Evolutionary conservation across 2,888 invertebrate genomes (phyloP), one percentile per base, ranked within the genome.

Genomic region (Dicyrtoma fusca): DNA sequence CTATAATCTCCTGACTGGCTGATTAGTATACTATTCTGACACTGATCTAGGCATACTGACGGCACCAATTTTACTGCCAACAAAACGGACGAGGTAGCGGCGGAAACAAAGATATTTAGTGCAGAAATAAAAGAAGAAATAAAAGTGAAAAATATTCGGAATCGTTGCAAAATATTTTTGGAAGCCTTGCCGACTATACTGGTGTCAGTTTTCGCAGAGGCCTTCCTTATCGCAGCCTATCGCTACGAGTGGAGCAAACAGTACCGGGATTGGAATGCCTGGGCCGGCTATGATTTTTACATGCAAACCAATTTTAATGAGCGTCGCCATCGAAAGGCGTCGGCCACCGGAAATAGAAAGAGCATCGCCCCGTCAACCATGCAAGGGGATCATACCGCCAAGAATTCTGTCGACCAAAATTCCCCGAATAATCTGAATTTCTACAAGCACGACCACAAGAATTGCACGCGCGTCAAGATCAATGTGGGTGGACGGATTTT

Each of bases 401-500:
- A 45, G 21, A 63, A 59, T 55, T 4, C 8, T n/a, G 10, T 6
- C 6, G 17, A 51, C 5, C n/a, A n/a, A 6, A 6, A 51, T 5
- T n/a, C 8, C 21, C 21, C 21, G 21, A 55, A 23, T 55, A 23
- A 55, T 23, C 11, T 26, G 2, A 26, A 19, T n/a, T 53, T 53
- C 5, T 13, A 11, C 1, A n/a, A n/a, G 4, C 75, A 75, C 49
- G 47, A 75, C 26, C 75, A 75, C n/a, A 6, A 45, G 1, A 17
- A 55, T 8, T 75, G 75, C 23, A 19, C 26, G 6, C 62, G 72
- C 8, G 53, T 75, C 19, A 51, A 25, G 8, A 64, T 75, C 14
- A 72, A 72, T 47, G 72, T 75, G 14, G 68, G 64, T 19, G 74
- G 75, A 5, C 19, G 61, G 1, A 61, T 74, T 10, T 75, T 25